Conservation (phyloP, 2,797 vertebrate species). For the Siniperca obscura region DNA sequence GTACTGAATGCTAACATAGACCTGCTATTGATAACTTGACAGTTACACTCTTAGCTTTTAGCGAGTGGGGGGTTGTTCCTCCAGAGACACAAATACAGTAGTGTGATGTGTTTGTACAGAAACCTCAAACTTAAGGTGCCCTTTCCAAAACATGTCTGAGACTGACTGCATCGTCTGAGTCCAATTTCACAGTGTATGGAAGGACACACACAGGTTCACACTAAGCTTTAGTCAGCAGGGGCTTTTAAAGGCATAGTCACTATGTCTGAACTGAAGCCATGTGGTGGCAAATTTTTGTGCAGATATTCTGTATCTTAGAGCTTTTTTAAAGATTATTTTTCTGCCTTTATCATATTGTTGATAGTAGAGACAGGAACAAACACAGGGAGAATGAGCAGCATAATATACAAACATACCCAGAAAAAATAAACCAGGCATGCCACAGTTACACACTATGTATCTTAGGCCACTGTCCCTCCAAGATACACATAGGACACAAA, state of each 20-base stretch:
- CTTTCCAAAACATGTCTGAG: conserved; percentile 70
- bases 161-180: conserved; percentile 54
- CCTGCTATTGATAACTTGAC: conserved; percentile 71
- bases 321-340: background rate
- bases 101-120: conserved; percentile 74
- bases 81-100: conserved; percentile 66
- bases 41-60: conserved; percentile 35
- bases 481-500: background rate
- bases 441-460: no score
- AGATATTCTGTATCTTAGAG: background rate
- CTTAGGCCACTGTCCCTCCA: background rate
- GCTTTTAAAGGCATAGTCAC: background rate
- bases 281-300: background rate
- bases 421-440: background rate
- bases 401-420: background rate
- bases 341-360: background rate
- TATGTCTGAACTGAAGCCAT: background rate
- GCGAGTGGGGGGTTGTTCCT: conserved; percentile 32
- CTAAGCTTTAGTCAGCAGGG: conserved; percentile 13
- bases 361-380: background rate
- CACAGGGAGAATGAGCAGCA: background rate
- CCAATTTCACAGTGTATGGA: conserved; percentile 32
- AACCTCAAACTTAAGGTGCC: conserved; percentile 54
- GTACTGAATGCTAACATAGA: conserved; percentile 45
- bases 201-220: conserved; percentile 34